Evolutionary conservation across 2,797 vertebrate genomes (phyloP), one percentile per base, ranked within the genome.

Genomic region (Aulostomus chinensis): DNA sequence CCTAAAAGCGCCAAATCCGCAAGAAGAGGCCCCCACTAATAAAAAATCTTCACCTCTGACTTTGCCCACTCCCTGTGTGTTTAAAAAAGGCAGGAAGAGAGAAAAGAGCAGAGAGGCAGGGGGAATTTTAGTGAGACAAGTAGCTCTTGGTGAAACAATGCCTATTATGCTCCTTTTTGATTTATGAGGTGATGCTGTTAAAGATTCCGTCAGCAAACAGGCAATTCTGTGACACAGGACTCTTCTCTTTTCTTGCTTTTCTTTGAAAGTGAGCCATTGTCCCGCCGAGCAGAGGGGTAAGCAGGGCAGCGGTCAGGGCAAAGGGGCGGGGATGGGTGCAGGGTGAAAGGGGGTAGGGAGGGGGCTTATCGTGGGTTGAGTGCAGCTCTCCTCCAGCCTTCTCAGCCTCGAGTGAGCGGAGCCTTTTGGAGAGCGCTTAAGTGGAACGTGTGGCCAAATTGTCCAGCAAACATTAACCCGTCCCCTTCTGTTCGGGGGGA

Each of bases 151-250:
- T 52, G 68, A 74, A 84, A 90, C 88, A 91, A 91, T 88, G 72
- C 32, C 88, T 49, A 89, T 88, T 87, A 83, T 91, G 73, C 84
- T 84, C 64, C 26, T 68, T 77, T 90, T 91, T 92, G 91, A 93
- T 93, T 93, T 92, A 92, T 92, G 90, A 89, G 90, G 85, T 90
- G 71, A 82, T 61, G 79, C 89, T 90, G n/a, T 83, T 90, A 64
- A 86, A 86, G 76, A 79, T 87, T 79, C 86, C 40, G 70, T 89
- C 85, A 84, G 87, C 87, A 89, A 91, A 90, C 88, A 88, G 88
- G 77, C 84, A 80, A 83, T 76, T 74, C 83, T 69, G 78, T 86
- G 83, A 90, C 87, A 89, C 73, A 13, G 32, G 49, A 54, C 75
- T 81, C 85, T 54, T 74, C 79, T 86, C 68, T 84, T 72, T 72